These are phyloP conservation scores for Mesitornis unicolor DNA, from an alignment of 2,113 vertebrate species.

Conservation along the genomic window DNA sequence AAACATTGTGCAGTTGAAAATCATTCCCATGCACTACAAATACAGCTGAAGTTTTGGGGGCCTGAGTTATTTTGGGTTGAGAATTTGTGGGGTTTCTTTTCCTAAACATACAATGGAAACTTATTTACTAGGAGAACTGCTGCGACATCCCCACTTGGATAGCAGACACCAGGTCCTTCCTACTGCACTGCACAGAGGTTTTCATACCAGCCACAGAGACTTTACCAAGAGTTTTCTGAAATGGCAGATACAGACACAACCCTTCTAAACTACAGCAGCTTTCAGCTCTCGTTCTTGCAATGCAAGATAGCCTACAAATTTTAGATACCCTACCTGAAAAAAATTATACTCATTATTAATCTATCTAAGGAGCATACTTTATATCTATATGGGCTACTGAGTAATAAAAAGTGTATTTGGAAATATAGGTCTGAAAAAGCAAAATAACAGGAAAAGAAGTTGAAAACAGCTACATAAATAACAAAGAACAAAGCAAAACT, in stretches of 20 bases:
- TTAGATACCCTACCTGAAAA: not conserved
- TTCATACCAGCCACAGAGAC: accelerated
- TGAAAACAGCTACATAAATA: not conserved
- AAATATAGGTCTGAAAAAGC: not conserved
- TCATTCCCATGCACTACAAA: not conserved
- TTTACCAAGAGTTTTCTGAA: not conserved
- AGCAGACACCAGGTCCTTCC: not conserved
- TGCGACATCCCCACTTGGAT: not conserved
- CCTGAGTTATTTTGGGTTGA: not conserved
- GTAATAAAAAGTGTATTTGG: not conserved
- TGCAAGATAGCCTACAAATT: too few relatives aligned
- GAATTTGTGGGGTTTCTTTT: not conserved
- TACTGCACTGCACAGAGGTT: accelerated
- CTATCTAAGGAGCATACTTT: not conserved
- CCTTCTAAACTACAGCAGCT: not conserved
- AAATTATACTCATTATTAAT: not conserved
- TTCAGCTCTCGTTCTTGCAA: not conserved
- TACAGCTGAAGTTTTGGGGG: not conserved
- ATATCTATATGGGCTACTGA: not conserved
- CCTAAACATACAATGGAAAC: not conserved
- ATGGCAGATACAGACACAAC: not conserved
- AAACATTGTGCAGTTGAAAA: not conserved
- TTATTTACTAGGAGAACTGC: not conserved
- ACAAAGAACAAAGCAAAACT: not conserved
- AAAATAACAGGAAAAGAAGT: not conserved